phyloP scores from a whole-genome alignment of 1,140 invertebrate species.

The Cryptotermes secundus region DNA sequence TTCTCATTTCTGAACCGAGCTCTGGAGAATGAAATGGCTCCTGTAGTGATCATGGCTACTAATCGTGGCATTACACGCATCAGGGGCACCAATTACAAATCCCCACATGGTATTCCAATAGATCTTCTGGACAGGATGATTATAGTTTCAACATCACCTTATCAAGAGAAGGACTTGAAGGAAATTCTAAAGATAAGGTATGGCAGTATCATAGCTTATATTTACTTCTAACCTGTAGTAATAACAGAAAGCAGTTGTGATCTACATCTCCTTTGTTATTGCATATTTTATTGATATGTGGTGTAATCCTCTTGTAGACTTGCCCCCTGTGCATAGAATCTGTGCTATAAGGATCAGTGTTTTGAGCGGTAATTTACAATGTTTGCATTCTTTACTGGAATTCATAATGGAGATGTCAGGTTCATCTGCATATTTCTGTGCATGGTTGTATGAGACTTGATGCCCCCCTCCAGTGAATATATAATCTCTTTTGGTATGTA shows the following conservation, averaged over 20 bases:
- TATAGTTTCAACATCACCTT: slow-evolving; percentile 89
- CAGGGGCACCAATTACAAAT: slow-evolving; percentile 88
- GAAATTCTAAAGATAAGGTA: slow-evolving; percentile 90
- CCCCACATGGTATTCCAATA: slow-evolving; percentile 95
- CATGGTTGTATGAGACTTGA: too few species aligned
- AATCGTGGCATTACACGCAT: slow-evolving; percentile 96
- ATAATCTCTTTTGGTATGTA: too few species aligned
- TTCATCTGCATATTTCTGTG: too few species aligned
- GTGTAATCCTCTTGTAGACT: too few species aligned
- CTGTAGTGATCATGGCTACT: slow-evolving; percentile 98
- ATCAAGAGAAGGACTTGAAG: slow-evolving; percentile 84
- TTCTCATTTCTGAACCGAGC: slow-evolving; percentile 98
- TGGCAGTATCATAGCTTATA: neutral
- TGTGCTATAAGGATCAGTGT: too few species aligned
- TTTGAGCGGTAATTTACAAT: too few species aligned
- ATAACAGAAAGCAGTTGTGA: neutral
- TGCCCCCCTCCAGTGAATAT: too few species aligned
- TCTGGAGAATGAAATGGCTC: slow-evolving; percentile 95
- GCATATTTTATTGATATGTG: too few species aligned
- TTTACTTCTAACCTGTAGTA: neutral
- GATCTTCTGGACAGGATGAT: slow-evolving; percentile 95
- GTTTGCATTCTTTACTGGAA: too few species aligned
- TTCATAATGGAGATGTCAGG: too few species aligned
- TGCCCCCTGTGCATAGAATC: too few species aligned
- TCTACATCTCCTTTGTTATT: too few species aligned